Base-by-base conservation (phyloP, 2,888 invertebrate species). In the Adelphocoris suturalis region DNA sequence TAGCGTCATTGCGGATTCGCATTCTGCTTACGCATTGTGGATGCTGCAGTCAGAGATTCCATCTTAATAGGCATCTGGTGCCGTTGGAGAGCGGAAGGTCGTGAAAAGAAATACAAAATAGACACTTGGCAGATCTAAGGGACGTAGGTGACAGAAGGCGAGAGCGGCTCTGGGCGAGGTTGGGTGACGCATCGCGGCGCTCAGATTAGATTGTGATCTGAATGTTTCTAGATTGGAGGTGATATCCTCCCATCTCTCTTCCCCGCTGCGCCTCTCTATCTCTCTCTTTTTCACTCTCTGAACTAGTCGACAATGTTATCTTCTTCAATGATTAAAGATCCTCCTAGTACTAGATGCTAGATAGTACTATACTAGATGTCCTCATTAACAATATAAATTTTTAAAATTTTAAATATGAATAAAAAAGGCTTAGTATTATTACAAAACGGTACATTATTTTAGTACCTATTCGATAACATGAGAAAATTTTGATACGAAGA, bases 201-300 rank as follows among this genome's bases (percentile, higher is more conserved):
- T 52, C 47, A 82, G 82, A 82, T 82, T 82, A 82, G 82, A 82
- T 52, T n/a, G 52, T 82, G 82, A 82, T 82, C 82, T 82, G 52
- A 82, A 82, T 82, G 82, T 82, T 47, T 48, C 82, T 48, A 52
- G 82, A 82, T 82, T 82, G 82, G 13, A 82, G 82, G 82, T 82
- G 82, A 82, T 82, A 52, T 82, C 52, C 19, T 81, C 48, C 52
- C n/a, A n/a, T n/a, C 81, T 81, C 47, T 48, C 23, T 47, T 47
- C n/a, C 7, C 19, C 81, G 46, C 28, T 27, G 13, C 16, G 52
- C 12, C 14, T 52, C 2, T 52, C 52, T 2, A 11, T 52, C 13
- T 2, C 2, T 12, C n/a, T 16, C 16, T n/a, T n/a, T 57, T 16
- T 57, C 57, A 57, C 7, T n/a, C 57, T 57, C n/a, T 5, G n/a